phyloP scores from a whole-genome alignment of 2,797 vertebrate genomes.

The Euthynnus affinis region DNA sequence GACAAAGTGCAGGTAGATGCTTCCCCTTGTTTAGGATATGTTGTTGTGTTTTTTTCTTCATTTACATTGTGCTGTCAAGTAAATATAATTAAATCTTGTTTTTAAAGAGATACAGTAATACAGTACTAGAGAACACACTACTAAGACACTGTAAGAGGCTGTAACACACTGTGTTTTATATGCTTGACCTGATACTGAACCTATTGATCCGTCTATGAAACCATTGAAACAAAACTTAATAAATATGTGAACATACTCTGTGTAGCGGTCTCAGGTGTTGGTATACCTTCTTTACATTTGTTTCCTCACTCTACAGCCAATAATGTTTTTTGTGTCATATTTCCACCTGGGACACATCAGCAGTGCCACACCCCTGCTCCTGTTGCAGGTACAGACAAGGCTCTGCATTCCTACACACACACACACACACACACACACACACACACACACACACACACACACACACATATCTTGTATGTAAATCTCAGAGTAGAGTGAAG shows the following conservation, averaged over 20 bases:
- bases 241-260: background rate
- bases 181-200: background rate
- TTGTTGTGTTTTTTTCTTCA: background rate
- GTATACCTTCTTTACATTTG: background rate
- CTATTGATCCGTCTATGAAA: background rate
- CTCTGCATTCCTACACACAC: constrained; percentile 65
- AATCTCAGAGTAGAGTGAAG: background rate
- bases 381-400: constrained; percentile 68
- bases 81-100: background rate
- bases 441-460: background rate
- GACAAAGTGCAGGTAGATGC: constrained; percentile 49
- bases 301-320: background rate
- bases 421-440: constrained; percentile 10
- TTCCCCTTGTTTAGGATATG: constrained; percentile 41
- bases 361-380: constrained; percentile 56
- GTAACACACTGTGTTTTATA: background rate
- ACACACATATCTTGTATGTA: background rate
- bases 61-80: background rate
- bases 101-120: background rate
- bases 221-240: background rate
- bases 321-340: constrained; percentile 26
- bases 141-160: background rate
- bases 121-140: background rate
- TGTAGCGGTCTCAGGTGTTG: background rate
- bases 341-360: constrained; percentile 43